phyloP scores from a whole-genome alignment of 2,113 vertebrate genomes.

The Barbus barbus region DNA sequence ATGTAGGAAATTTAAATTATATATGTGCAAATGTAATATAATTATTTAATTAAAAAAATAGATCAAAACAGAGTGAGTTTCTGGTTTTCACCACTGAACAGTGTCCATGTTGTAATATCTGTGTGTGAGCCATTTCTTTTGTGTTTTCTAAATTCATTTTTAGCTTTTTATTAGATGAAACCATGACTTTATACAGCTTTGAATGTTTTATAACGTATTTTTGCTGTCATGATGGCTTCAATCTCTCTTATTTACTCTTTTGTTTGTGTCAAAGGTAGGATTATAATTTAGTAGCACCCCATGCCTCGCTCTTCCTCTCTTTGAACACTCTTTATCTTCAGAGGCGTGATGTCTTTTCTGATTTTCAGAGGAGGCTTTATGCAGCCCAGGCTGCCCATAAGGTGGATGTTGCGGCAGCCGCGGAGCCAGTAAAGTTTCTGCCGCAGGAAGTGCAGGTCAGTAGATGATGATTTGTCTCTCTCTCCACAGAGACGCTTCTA shows the following conservation, averaged over 20 bases:
- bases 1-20: neutral
- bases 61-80: too few relatives aligned
- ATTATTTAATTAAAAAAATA: too few relatives aligned
- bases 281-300: neutral
- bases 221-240: neutral
- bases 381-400: constrained; percentile 88
- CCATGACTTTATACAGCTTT: neutral
- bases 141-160: too few relatives aligned
- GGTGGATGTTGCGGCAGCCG: constrained; percentile 65
- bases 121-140: too few relatives aligned
- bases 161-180: neutral
- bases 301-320: neutral
- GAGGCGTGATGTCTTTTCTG: constrained; percentile 52
- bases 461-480: constrained; percentile 62
- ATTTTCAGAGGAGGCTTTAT: constrained; percentile 85
- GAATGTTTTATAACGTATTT: neutral
- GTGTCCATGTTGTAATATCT: too few relatives aligned
- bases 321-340: neutral
- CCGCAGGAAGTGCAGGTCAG: constrained; percentile 91
- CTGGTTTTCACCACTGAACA: too few relatives aligned
- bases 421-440: constrained; percentile 69
- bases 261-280: neutral
- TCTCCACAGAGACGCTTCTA: constrained; percentile 65
- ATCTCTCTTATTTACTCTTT: neutral
- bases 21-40: neutral